Conservation (phyloP, 2,888 invertebrate genomes). For the Nephrotoma guestfalica region DNA sequence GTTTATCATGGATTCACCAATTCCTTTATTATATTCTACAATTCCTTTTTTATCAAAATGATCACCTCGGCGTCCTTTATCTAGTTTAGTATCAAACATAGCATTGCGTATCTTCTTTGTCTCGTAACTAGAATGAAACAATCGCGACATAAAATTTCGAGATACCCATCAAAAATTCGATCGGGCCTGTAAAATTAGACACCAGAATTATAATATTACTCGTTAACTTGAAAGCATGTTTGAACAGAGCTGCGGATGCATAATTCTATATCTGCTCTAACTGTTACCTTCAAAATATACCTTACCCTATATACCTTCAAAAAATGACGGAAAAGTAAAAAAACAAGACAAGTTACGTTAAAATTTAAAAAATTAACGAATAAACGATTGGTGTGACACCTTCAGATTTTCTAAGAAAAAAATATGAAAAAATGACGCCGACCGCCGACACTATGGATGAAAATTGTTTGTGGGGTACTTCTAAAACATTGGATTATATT, state of each 20-base stretch:
- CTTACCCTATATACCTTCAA: too few relatives aligned
- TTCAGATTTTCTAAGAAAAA: too few relatives aligned
- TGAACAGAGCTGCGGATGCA: slow-evolving; percentile 41
- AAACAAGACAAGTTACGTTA: too few relatives aligned
- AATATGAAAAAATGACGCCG: too few relatives aligned
- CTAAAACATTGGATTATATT: too few relatives aligned
- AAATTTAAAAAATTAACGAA: too few relatives aligned
- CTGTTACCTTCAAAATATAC: too few relatives aligned
- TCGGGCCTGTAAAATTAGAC: slow-evolving; percentile 30
- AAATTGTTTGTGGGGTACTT: too few relatives aligned
- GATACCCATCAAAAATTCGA: slow-evolving; percentile 18
- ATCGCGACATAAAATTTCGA: too few relatives aligned
- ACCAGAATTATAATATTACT: slow-evolving; percentile 27
- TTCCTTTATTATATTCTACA: slow-evolving; percentile 36
- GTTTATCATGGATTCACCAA: slow-evolving; percentile 38
- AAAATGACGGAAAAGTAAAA: too few relatives aligned
- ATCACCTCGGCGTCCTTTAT: slow-evolving; percentile 32
- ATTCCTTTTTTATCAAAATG: slow-evolving; percentile 37
- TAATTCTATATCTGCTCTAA: slow-evolving; percentile 19
- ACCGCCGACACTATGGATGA: too few relatives aligned
- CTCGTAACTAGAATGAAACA: neutral
- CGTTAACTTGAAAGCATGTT: slow-evolving; percentile 36
- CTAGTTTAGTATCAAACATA: slow-evolving; percentile 41
- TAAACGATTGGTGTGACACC: too few relatives aligned
- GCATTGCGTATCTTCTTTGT: slow-evolving; percentile 30